Base-by-base conservation (phyloP, 2,888 invertebrate species). In the Sinotaia quadrata region DNA sequence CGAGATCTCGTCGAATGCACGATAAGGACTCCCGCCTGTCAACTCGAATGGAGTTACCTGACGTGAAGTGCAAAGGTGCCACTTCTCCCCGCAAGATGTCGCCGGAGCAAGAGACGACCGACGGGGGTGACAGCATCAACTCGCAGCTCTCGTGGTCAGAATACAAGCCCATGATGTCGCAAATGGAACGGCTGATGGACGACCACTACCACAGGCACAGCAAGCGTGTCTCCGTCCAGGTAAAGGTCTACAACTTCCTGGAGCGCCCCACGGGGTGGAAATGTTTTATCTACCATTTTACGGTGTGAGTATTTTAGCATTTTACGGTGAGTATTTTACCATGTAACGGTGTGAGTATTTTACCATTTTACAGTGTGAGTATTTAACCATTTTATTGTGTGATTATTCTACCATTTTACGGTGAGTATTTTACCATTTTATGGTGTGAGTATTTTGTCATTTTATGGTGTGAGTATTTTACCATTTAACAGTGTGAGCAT, bases 241-340 rank as follows among this genome's bases (percentile, higher is more conserved):
- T 93, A 79, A 90, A 92, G 83, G 91, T 94, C 68, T 94, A 94
- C 89, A 93, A 94, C 84, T 94, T 94, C 88, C 90, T 94, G 78
- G 94, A 94, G 86, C 91, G 94, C 85, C 94, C 94, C 1, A 92
- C 91, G 31, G 94, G 94, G 69, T 94, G 94, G 94, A 90, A 93
- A 81, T 94, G 94, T 88, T 94, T 94, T 90, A 88, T 93, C 82
- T 94, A 94, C 89, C 94, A 94, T 89, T 93, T 93, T 89, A 92
- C 92, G 82, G 93, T 93, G 93, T 93, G 90, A 93, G 93, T 93
- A 89, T 57, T 18, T 47, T 74, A 24, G 2, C n/a, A 21, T 34
- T 59, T 37, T 37, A 15, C 31, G 41, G 24, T 60, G 41, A 15
- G 7, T 12, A 15, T 31, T n/a, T 68, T 73, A n/a, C n/a, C n/a